Evolutionary conservation across 2,113 vertebrate species (phyloP).

Genomic region (Oceanodroma tethys): DNA sequence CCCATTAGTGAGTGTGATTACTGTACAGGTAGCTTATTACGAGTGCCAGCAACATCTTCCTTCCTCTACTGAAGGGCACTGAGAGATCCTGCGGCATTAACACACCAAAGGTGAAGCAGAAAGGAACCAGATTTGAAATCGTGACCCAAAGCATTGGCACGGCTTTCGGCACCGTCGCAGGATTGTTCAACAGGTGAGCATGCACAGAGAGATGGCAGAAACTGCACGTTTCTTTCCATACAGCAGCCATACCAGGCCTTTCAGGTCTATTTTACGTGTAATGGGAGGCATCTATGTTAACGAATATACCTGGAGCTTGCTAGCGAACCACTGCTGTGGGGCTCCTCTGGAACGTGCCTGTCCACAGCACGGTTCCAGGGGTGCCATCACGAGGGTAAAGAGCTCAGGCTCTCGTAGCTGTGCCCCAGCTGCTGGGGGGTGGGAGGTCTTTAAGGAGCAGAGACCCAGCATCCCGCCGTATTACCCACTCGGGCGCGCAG

Average conservation of each 20-base stretch:
- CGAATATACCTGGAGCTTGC: not conserved
- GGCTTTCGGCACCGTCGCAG: fast-evolving
- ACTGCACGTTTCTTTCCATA: fast-evolving
- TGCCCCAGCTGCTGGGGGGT: not conserved
- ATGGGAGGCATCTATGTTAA: fast-evolving
- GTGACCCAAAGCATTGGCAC: not conserved
- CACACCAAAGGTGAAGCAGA: not conserved
- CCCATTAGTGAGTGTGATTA: not conserved
- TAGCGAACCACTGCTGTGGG: not conserved
- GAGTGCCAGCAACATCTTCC: fast-evolving
- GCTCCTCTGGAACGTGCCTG: not conserved
- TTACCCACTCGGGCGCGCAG: fast-evolving
- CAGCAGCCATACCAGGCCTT: not conserved
- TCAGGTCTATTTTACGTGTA: not conserved
- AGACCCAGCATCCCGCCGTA: fast-evolving
- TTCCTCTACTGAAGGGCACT: not conserved
- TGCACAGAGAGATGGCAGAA: not conserved
- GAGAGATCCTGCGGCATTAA: not conserved
- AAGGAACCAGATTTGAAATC: not conserved
- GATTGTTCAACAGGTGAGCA: fast-evolving
- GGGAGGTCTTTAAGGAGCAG: not conserved
- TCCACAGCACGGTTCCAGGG: not conserved
- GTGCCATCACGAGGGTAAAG: fast-evolving
- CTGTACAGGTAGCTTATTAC: fast-evolving
- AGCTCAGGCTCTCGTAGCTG: fast-evolving